Evolutionary conservation across 2,888 invertebrate species (phyloP).

Genomic region (Zygothrica quintamaculata): DNA sequence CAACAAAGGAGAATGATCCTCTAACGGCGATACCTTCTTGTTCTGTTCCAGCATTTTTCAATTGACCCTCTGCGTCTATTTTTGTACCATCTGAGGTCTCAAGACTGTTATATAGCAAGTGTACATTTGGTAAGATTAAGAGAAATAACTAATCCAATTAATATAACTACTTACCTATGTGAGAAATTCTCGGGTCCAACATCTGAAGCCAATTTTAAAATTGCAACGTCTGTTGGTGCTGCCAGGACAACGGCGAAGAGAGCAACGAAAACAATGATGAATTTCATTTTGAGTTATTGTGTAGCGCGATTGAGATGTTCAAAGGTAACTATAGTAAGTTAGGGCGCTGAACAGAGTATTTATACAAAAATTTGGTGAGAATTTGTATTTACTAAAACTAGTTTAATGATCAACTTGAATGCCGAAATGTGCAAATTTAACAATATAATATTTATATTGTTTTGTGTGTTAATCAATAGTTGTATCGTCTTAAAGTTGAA

Average conservation of each 20-base stretch:
- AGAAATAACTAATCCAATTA: no score
- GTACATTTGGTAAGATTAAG: no score
- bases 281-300: conserved; percentile 54
- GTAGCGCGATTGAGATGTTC: conserved; percentile 16
- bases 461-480: no score
- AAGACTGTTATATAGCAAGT: conserved; percentile 19
- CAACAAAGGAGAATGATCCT: conserved; percentile 84
- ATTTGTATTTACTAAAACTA: conserved; percentile 10
- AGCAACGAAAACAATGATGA: conserved; percentile 64
- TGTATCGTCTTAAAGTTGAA: no score
- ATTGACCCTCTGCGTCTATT: conserved; percentile 57
- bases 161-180: conserved; percentile 68
- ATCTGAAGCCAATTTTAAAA: conserved; percentile 41
- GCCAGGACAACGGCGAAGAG: conserved; percentile 65
- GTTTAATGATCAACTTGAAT: conserved; percentile 4
- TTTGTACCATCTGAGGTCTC: conserved; percentile 73
- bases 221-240: conserved; percentile 41
- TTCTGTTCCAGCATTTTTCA: conserved; percentile 82
- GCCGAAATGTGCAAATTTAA: no score
- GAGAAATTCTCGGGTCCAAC: conserved; percentile 86
- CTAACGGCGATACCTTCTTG: conserved; percentile 58
- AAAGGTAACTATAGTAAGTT: conserved; percentile 10
- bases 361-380: neutral
- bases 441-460: no score
- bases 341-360: conserved; percentile 3